Evolutionary conservation across 2,113 vertebrate species (phyloP).

Genomic region (Ophiodon elongatus): DNA sequence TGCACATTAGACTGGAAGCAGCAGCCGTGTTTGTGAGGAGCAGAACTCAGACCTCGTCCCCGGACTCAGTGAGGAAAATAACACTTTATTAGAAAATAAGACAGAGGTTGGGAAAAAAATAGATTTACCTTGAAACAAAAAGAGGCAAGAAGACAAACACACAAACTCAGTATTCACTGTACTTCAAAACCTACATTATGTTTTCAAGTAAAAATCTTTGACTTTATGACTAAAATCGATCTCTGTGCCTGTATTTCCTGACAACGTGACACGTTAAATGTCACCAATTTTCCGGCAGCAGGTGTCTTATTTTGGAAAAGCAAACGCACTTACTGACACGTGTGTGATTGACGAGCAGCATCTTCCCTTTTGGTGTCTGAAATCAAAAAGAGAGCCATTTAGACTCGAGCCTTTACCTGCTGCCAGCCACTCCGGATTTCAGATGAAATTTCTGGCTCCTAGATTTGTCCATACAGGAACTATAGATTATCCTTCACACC

Average conservation of each 20-base stretch:
- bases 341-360: not conserved
- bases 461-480: slow-evolving; percentile 11
- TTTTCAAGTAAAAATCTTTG: not conserved
- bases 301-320: not conserved
- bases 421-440: not conserved
- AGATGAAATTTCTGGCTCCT: slow-evolving; percentile 11
- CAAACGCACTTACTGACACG: not conserved
- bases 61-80: too few relatives aligned
- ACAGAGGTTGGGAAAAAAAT: too few relatives aligned
- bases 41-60: too few relatives aligned
- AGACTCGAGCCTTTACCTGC: not conserved
- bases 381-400: not conserved
- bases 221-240: not conserved
- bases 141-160: not conserved
- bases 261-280: not conserved
- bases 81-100: not conserved
- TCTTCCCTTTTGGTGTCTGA: not conserved
- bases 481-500: slow-evolving; percentile 49
- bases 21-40: too few relatives aligned
- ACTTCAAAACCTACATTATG: not conserved
- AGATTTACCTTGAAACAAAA: too few relatives aligned
- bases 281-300: not conserved
- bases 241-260: not conserved
- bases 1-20: too few relatives aligned
- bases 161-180: too few relatives aligned